Conservation (phyloP, 1,140 invertebrate genomes). For the Archivesica marissinica region DNA sequence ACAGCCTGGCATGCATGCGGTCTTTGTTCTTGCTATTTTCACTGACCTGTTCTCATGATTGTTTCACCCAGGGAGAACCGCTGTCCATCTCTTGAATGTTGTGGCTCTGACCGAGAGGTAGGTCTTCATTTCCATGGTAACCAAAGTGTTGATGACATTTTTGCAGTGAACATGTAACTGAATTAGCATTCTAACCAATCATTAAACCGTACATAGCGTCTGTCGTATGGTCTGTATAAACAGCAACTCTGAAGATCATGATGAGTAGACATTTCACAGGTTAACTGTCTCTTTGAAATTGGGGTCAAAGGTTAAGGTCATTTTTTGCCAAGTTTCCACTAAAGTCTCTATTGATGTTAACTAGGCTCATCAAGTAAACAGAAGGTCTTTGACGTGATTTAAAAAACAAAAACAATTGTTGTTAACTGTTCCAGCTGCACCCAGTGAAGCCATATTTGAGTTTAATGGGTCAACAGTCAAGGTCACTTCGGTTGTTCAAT, state of each 20-base stretch:
- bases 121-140: conserved; percentile 48
- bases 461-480: background rate
- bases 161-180: background rate
- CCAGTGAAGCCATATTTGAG: background rate
- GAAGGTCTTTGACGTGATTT: too few relatives aligned
- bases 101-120: conserved; percentile 64
- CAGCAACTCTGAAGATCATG: too few relatives aligned
- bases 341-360: too few relatives aligned
- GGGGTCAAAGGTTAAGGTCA: too few relatives aligned
- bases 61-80: conserved; percentile 42
- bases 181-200: too few relatives aligned
- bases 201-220: too few relatives aligned
- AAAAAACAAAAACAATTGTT: too few relatives aligned
- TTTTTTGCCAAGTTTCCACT: too few relatives aligned
- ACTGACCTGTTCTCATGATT: conserved; percentile 18
- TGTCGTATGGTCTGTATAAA: too few relatives aligned
- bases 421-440: background rate
- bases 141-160: conserved; percentile 24
- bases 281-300: too few relatives aligned
- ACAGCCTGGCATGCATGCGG: background rate
- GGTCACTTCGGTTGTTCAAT: background rate
- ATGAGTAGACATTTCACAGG: too few relatives aligned
- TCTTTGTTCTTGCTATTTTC: background rate
- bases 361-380: too few relatives aligned
- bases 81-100: conserved; percentile 62